phyloP scores from a whole-genome alignment of 2,113 vertebrate genomes.

The Seriola dumerili region DNA sequence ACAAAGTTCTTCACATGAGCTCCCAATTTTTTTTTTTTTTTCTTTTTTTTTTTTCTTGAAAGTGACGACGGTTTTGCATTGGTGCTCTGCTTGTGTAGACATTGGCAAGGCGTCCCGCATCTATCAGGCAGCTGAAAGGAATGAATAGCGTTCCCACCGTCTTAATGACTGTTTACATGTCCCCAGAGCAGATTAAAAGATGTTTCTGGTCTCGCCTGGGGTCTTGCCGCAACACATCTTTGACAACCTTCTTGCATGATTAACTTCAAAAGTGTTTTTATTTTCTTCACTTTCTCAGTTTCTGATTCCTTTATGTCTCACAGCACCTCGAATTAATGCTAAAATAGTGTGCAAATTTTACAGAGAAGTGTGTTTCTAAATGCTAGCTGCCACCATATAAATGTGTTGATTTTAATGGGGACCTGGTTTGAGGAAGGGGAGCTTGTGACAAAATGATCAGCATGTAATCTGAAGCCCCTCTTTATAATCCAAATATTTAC shows the following conservation, averaged over 20 bases:
- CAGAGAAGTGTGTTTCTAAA: not conserved
- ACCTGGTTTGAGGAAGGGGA: conserved; percentile 12
- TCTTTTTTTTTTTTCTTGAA: conserved; percentile 47
- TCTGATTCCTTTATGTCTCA: conserved; percentile 40
- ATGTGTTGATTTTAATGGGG: not conserved
- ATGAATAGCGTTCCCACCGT: conserved; percentile 66
- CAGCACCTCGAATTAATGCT: conserved; percentile 1
- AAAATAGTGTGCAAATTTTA: not conserved
- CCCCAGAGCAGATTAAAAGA: conserved; percentile 70
- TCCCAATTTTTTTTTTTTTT: conserved; percentile 46
- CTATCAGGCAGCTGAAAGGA: conserved; percentile 70
- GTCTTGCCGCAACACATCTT: conserved; percentile 63
- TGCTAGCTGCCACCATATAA: not conserved
- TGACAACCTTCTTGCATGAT: conserved; percentile 62
- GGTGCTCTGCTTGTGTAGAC: conserved; percentile 68
- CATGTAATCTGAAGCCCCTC: conserved; percentile 25
- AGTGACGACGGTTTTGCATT: conserved; percentile 60
- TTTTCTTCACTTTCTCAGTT: conserved; percentile 17
- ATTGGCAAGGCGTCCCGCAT: conserved; percentile 66
- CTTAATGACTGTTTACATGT: conserved; percentile 81
- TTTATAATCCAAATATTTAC: conserved; percentile 57
- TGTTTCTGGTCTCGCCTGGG: conserved; percentile 67
- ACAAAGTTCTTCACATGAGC: conserved; percentile 63
- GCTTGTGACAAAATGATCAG: conserved; percentile 20
- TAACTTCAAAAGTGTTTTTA: conserved; percentile 56